Evolutionary conservation across 2,888 invertebrate genomes (phyloP).

Genomic region (Drosophila nigritarsus): DNA sequence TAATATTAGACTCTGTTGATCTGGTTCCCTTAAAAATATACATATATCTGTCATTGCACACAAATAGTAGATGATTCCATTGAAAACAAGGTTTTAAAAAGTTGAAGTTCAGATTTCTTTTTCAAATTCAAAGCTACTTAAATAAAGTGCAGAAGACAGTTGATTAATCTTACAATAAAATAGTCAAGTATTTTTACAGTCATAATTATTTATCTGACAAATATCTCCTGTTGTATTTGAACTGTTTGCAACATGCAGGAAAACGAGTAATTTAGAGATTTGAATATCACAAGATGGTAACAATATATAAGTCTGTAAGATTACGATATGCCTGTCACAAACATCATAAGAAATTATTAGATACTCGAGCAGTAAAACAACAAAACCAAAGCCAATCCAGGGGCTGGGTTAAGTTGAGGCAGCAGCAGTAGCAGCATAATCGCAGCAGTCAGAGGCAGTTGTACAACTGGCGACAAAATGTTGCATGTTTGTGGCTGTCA

Average conservation of each 20-base stretch:
- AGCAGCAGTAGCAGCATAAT: slow-evolving; percentile 11
- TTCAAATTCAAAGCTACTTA: not conserved
- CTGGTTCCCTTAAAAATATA: not conserved
- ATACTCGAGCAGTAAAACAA: slow-evolving; percentile 26
- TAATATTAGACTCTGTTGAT: not conserved
- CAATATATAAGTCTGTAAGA: slow-evolving; percentile 38
- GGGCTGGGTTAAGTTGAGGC: slow-evolving; percentile 28
- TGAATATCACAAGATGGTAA: slow-evolving; percentile 19
- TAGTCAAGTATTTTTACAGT: slow-evolving; percentile 5
- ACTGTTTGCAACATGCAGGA: slow-evolving; percentile 12
- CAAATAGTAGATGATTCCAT: not conserved
- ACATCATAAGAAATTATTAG: slow-evolving; percentile 51
- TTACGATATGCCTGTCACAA: slow-evolving; percentile 53
- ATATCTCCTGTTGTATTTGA: slow-evolving; percentile 20
- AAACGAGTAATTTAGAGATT: slow-evolving; percentile 19
- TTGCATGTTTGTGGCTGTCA: slow-evolving; percentile 80
- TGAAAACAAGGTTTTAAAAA: not conserved
- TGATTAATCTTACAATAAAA: slow-evolving; percentile 1
- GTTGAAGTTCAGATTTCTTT: not conserved
- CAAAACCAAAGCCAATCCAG: slow-evolving; percentile 24
- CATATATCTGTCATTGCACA: not conserved
- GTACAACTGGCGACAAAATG: slow-evolving; percentile 80
- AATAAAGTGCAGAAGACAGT: not conserved
- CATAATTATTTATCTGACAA: slow-evolving; percentile 15
- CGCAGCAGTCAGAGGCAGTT: slow-evolving; percentile 42